Percentiles rank a stretch among this genome's conserved stretches.
These are phyloP conservation scores for Chiroxiphia lanceolata DNA, from an alignment of 2,797 vertebrate genomes.

Conservation along the genomic window DNA sequence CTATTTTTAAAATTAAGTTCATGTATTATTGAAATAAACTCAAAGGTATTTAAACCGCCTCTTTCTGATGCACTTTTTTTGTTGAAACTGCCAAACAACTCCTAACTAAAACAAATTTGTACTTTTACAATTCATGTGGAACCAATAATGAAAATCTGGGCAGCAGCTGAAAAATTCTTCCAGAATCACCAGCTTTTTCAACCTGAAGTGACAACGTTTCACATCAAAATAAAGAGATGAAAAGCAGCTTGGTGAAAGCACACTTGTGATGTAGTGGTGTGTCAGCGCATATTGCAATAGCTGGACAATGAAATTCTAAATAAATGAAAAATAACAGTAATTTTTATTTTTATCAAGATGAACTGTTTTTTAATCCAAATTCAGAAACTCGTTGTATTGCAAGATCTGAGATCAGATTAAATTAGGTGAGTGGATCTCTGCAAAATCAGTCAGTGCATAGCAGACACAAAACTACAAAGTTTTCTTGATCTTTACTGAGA, in stretches of 20 bases:
- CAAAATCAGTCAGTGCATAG: neutral
- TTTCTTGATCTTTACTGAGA: neutral
- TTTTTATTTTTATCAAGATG: neutral
- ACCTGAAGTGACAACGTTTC: neutral
- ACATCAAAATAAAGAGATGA: neutral
- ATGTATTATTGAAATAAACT: neutral
- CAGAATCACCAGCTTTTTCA: neutral
- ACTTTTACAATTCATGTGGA: neutral
- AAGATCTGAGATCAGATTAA: neutral
- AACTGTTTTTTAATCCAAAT: neutral
- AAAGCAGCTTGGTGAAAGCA: neutral
- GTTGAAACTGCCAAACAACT: neutral
- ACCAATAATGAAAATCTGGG: neutral
- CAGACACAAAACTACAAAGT: neutral
- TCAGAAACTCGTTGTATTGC: neutral
- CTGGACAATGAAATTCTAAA: neutral
- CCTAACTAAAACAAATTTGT: neutral
- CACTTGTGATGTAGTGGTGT: neutral
- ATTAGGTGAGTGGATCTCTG: neutral
- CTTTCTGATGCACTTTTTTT: neutral
- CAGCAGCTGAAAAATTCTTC: neutral
- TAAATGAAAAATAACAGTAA: neutral
- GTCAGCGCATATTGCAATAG: neutral
- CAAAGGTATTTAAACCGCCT: neutral
- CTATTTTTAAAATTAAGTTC: neutral